Evolutionary conservation across 2,888 invertebrate species (phyloP).

Genomic region (Leptinotarsa juncta): DNA sequence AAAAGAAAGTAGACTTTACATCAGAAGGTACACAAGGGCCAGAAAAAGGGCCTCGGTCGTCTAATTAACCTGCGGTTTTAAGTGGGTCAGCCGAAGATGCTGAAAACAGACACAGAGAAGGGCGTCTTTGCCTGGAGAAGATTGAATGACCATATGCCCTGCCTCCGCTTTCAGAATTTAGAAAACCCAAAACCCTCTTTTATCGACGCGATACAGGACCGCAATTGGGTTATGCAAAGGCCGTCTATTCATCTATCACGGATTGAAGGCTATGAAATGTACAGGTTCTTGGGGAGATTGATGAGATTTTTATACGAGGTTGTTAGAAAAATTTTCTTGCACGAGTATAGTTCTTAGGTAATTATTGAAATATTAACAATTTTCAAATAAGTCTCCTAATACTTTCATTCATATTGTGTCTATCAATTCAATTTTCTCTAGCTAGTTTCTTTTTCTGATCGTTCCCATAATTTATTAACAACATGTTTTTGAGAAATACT

Average conservation of each 20-base stretch:
- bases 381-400: too few relatives aligned
- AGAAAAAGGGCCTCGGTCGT: constrained; percentile 24
- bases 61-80: constrained; percentile 50
- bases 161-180: constrained; percentile 31
- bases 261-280: constrained; percentile 25
- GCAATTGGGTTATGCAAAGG: constrained; percentile 43
- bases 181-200: constrained; percentile 35
- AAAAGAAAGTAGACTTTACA: constrained; percentile 19
- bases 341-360: too few relatives aligned
- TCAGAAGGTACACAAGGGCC: constrained; percentile 11
- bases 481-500: too few relatives aligned
- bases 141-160: constrained; percentile 45
- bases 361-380: too few relatives aligned
- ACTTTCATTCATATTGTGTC: too few relatives aligned
- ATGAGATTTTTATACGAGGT: constrained; percentile 29
- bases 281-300: constrained; percentile 19
- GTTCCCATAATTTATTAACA: too few relatives aligned
- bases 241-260: constrained; percentile 35
- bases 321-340: neutral
- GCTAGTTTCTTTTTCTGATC: too few relatives aligned
- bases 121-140: constrained; percentile 23
- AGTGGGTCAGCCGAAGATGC: constrained; percentile 47
- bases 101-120: neutral
- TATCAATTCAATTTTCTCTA: too few relatives aligned
- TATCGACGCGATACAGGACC: constrained; percentile 29